Percentiles rank a stretch among this genome's conserved stretches.
phyloP scores from a whole-genome alignment of 23 tunicate species.

The Ciona savignyi region DNA sequence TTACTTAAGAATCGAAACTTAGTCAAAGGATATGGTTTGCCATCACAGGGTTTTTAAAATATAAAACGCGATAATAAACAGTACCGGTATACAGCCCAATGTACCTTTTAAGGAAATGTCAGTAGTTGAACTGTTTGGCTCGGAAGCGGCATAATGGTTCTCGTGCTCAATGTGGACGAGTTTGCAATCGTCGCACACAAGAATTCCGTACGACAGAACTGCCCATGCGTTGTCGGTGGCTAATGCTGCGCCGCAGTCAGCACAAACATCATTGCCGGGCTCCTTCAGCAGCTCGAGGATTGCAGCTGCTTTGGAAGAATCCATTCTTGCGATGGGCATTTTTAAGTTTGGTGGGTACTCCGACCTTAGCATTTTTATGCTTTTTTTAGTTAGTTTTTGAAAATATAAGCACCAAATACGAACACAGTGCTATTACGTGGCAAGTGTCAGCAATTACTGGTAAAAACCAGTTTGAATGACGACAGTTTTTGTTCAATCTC shows the following conservation, averaged over 20 bases:
- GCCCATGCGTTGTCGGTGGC: constrained; percentile 84
- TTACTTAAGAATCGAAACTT: no score
- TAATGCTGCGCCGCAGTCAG: constrained; percentile 79
- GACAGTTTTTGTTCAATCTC: constrained; percentile 30
- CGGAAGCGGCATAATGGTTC: constrained; percentile 42
- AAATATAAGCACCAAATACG: constrained; percentile 38
- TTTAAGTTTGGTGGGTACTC: constrained; percentile 43
- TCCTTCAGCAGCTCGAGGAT: constrained; percentile 45
- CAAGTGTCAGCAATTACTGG: constrained; percentile 28
- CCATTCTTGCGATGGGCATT: constrained; percentile 27
- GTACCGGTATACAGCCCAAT: no score
- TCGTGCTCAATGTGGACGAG: constrained; percentile 92
- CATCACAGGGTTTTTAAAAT: no score
- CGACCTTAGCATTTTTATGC: constrained; percentile 44
- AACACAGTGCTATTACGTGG: constrained; percentile 48
- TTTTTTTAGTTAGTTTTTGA: constrained; percentile 6
- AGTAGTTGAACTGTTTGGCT: constrained; percentile 12
- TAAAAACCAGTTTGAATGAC: background rate
- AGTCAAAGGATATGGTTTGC: no score
- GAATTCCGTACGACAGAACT: constrained; percentile 72
- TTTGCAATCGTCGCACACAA: constrained; percentile 97
- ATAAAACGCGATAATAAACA: background rate
- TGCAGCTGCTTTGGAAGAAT: constrained; percentile 24
- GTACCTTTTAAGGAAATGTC: constrained; percentile 17
- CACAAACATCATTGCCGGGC: constrained; percentile 69